These are phyloP conservation scores for Pseudorhombus dupliciocellatus DNA, from an alignment of 2,113 vertebrate species.

Conservation along the genomic window DNA sequence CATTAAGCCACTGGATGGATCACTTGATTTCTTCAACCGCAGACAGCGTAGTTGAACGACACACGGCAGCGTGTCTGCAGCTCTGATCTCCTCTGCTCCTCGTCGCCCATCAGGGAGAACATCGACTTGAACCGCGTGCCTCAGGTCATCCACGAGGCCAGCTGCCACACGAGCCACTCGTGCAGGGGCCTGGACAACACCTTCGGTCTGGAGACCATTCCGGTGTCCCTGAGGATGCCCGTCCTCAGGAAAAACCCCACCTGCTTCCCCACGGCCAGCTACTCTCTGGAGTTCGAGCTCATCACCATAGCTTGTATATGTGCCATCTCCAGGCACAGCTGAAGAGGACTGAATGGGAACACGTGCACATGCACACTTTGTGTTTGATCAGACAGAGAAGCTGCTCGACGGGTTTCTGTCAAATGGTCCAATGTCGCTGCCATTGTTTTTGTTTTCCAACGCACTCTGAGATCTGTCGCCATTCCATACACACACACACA, in stretches of 20 bases:
- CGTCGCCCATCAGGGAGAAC: slow-evolving; percentile 69
- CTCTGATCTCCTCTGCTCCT: neutral
- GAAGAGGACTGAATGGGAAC: slow-evolving; percentile 8
- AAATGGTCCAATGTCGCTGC: slow-evolving; percentile 15
- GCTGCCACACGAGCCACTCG: slow-evolving; percentile 76
- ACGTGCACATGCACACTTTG: neutral
- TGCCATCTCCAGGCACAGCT: slow-evolving; percentile 74
- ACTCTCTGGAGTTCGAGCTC: slow-evolving; percentile 79
- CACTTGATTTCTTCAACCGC: too few species aligned
- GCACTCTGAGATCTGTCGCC: neutral
- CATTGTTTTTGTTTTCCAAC: slow-evolving; percentile 17
- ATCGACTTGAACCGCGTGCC: slow-evolving; percentile 79
- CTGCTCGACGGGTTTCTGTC: neutral
- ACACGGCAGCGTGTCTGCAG: neutral
- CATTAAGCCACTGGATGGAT: too few species aligned
- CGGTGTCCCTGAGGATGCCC: slow-evolving; percentile 77
- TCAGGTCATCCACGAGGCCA: slow-evolving; percentile 79
- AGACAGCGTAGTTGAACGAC: neutral
- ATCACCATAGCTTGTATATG: slow-evolving; percentile 83
- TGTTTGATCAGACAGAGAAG: neutral
- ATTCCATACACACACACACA: neutral
- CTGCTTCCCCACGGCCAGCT: slow-evolving; percentile 69
- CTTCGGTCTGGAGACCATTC: slow-evolving; percentile 78
- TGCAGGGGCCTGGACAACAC: slow-evolving; percentile 64
- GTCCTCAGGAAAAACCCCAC: slow-evolving; percentile 77